These are phyloP conservation scores for Macaca nemestrina DNA, from an alignment of 2,113 vertebrate genomes.

Conservation along the genomic window DNA sequence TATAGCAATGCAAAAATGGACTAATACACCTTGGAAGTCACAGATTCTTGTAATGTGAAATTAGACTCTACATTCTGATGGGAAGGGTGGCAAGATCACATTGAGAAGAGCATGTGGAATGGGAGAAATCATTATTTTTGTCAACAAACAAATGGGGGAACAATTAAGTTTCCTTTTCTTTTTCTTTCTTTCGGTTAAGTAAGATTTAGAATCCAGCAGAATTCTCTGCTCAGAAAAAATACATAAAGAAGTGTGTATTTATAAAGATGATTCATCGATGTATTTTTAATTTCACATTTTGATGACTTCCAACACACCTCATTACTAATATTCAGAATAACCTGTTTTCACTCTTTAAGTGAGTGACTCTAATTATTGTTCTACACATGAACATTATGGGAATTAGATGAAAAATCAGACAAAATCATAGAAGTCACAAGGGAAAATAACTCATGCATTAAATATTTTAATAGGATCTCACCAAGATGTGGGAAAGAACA, in stretches of 20 bases:
- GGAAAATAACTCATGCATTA: conserved; percentile 55
- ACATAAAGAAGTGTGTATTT: conserved; percentile 23
- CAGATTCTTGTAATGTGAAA: background rate
- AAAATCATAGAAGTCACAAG: conserved; percentile 45
- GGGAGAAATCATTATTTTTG: background rate
- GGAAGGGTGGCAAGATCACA: background rate
- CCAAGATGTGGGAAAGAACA: conserved; percentile 35
- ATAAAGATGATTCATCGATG: conserved; percentile 14
- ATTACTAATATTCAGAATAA: conserved; percentile 33
- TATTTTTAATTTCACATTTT: conserved; percentile 66
- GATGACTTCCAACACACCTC: background rate
- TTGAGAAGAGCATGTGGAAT: background rate
- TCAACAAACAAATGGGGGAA: background rate
- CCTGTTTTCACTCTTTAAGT: conserved; percentile 20
- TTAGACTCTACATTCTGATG: background rate
- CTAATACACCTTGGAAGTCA: background rate
- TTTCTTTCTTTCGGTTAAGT: background rate
- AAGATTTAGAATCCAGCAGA: background rate
- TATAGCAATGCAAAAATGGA: too few species aligned
- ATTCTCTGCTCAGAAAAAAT: conserved; percentile 11
- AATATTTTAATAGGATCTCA: conserved; percentile 57
- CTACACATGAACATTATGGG: conserved; percentile 13
- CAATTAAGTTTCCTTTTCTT: background rate
- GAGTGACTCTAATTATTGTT: conserved; percentile 30
- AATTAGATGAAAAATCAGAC: conserved; percentile 48